Base-by-base conservation (phyloP, 2,888 invertebrate species). In the Ceramica pisi region DNA sequence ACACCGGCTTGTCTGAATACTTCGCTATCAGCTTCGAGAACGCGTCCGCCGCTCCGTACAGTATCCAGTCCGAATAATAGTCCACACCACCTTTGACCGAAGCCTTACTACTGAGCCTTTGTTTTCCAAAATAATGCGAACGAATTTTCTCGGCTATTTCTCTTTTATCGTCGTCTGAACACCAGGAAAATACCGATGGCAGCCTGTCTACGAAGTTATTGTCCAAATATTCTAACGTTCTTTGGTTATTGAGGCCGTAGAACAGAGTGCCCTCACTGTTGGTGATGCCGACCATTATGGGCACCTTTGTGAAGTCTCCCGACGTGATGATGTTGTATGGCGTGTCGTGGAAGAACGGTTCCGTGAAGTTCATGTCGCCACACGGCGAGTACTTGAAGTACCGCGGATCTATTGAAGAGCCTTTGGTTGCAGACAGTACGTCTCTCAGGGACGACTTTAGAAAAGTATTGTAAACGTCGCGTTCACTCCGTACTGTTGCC, bases 381-480 rank as follows among this genome's bases (percentile, higher is more conserved):
- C 95, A 95, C 0, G 95, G 95, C 1, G 93, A 83, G 78, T 95
- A 96, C 76, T 94, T 95, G 74, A 95, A 95, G 74, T 92, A 90
- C 51, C 90, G 91, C 0, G 92, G 88, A 79, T 94, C 90, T 46
- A 90, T 88, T 8, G 94, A 94, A 2, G 88, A 87, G 41, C 91
- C 94, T 12, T 75, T 81, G 2, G 93, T 92, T 0, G 90, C 90
- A 48, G 78, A 81, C 10, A 94, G 77, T 8, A 96, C 64, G 2
- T 92, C 91, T 10, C 73, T 73, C 0, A 92, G 61, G 0, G 92
- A 69, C 0, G 93, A 86, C 9, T 89, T 90, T 4, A 87, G 60
- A 38, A 94, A 93, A 6, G 88, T 83, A n/a, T 90, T 84, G 68
- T 89, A 88, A 7, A 92, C 85, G n/a, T 93, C 93, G 16, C 80